A percentile compares a stretch with the other conserved stretches of the same genome.
Evolutionary conservation across 2,888 invertebrate genomes (phyloP).

Genomic region (Incurvaria masculella): DNA sequence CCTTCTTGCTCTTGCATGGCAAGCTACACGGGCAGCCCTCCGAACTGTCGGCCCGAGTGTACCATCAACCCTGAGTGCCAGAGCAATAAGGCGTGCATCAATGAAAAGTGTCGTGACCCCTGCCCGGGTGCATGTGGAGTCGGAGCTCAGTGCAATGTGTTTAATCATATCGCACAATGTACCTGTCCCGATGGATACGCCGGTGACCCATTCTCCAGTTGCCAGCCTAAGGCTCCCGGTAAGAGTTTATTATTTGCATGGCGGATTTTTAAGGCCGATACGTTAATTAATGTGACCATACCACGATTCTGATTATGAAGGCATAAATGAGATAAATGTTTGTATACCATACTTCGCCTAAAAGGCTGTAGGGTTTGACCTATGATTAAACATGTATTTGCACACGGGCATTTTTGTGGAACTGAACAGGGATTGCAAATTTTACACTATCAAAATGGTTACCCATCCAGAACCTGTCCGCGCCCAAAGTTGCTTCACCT

Average conservation of each 20-base stretch:
- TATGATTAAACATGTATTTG: too few relatives aligned
- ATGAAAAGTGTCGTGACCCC: conserved; percentile 63
- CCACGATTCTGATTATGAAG: too few relatives aligned
- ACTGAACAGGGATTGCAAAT: too few relatives aligned
- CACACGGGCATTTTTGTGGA: too few relatives aligned
- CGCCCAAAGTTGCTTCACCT: too few relatives aligned
- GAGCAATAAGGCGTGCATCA: conserved; percentile 62
- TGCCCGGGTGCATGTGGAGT: conserved; percentile 66
- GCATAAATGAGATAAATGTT: too few relatives aligned
- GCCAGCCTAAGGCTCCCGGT: conserved; percentile 28
- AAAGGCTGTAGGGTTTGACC: too few relatives aligned
- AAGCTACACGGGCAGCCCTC: conserved; percentile 61
- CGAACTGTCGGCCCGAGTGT: conserved; percentile 68
- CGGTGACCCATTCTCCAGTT: conserved; percentile 60
- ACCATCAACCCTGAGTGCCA: conserved; percentile 68
- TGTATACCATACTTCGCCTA: too few relatives aligned
- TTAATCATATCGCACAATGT: conserved; percentile 64
- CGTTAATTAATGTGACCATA: conserved; percentile 6
- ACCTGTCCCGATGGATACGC: conserved; percentile 53
- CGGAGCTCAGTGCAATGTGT: conserved; percentile 54
- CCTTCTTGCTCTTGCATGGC: conserved; percentile 60
- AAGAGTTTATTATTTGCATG: conserved; percentile 26
- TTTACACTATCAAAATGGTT: too few relatives aligned
- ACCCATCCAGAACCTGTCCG: too few relatives aligned
- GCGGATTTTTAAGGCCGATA: conserved; percentile 4